A percentile compares a stretch with the other conserved stretches of the same genome.
Conservation (phyloP, 2,888 invertebrate genomes). For the Ceraclea dissimilis region DNA sequence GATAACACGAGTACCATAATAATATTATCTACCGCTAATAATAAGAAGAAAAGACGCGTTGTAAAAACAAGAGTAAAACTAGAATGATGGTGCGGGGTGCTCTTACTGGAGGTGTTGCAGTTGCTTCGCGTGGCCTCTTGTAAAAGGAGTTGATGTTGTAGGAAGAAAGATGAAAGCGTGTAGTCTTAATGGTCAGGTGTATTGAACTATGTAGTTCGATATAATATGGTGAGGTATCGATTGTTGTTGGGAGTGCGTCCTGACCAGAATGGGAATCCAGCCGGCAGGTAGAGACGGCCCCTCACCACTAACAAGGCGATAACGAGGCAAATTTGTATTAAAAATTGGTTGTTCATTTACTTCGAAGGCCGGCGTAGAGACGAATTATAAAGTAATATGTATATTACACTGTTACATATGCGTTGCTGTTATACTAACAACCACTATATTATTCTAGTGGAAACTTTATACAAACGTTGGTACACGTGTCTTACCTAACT, state of each 20-base stretch:
- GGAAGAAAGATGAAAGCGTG: background rate
- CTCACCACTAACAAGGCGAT: constrained; percentile 9
- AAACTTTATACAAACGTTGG: too few relatives aligned
- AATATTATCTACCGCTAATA: too few relatives aligned
- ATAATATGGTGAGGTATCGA: background rate
- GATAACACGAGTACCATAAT: too few relatives aligned
- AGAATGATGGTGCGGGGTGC: background rate
- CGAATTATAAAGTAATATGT: background rate
- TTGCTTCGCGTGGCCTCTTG: background rate
- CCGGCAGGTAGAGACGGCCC: constrained; percentile 10
- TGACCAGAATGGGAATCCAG: constrained; percentile 3
- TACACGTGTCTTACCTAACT: too few relatives aligned
- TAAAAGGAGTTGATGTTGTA: background rate
- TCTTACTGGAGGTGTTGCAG: background rate
- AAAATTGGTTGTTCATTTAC: constrained; percentile 11
- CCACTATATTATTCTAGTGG: too few relatives aligned
- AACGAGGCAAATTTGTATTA: constrained; percentile 14
- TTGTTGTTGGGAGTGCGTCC: background rate
- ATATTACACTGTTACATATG: background rate
- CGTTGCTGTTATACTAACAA: too few relatives aligned
- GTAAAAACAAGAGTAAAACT: too few relatives aligned
- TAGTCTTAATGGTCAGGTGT: background rate
- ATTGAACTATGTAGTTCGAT: background rate
- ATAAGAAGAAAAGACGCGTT: too few relatives aligned
- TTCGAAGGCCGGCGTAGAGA: background rate